These are phyloP conservation scores for Megalonaias nervosa DNA, from an alignment of 1,140 invertebrate genomes.

Conservation along the genomic window DNA sequence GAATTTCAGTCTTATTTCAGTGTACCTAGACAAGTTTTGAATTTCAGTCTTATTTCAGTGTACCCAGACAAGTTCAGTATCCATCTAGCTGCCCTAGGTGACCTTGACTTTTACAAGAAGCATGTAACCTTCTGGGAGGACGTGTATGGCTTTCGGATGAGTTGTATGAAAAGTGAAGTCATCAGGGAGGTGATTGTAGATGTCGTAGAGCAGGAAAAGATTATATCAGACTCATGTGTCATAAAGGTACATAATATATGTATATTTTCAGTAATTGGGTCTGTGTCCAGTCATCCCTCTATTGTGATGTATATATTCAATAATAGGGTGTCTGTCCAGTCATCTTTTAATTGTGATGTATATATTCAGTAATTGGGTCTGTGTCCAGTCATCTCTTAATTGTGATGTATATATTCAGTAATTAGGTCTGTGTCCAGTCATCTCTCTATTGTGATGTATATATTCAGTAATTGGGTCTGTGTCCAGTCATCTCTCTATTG, in stretches of 20 bases:
- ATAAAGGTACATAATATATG: slow-evolving; percentile 55
- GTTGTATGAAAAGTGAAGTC: slow-evolving; percentile 66
- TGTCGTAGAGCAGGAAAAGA: slow-evolving; percentile 50
- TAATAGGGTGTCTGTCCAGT: too few species aligned
- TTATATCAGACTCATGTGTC: slow-evolving; percentile 57
- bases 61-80: slow-evolving; percentile 67
- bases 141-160: slow-evolving; percentile 71
- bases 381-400: too few species aligned
- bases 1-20: not conserved
- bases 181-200: slow-evolving; percentile 62
- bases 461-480: too few species aligned
- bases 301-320: too few species aligned
- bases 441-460: too few species aligned
- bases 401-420: too few species aligned
- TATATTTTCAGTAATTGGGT: too few species aligned
- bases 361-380: too few species aligned
- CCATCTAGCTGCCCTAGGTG: slow-evolving; percentile 56
- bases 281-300: too few species aligned
- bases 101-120: slow-evolving; percentile 51
- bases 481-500: too few species aligned
- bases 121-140: slow-evolving; percentile 68
- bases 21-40: not conserved
- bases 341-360: too few species aligned
- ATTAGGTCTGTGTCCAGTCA: too few species aligned
- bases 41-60: slow-evolving; percentile 47